phyloP scores from a whole-genome alignment of 2,797 vertebrate species.

The Limnodromus scolopaceus region DNA sequence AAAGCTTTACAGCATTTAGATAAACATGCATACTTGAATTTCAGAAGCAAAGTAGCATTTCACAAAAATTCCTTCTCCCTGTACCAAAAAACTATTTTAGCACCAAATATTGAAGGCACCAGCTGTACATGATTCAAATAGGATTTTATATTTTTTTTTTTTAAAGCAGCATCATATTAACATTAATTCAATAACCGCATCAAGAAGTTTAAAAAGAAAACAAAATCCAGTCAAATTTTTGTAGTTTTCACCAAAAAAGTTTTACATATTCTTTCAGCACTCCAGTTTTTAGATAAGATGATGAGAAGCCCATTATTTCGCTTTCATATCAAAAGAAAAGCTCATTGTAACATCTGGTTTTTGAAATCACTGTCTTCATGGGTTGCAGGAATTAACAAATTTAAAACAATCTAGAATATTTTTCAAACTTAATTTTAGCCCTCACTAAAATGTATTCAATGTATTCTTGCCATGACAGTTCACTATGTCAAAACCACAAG shows the following conservation, averaged over 20 bases:
- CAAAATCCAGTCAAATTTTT: neutral
- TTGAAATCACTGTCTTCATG: neutral
- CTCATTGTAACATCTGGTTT: neutral
- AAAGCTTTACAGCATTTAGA: slow-evolving; percentile 37
- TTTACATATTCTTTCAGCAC: neutral
- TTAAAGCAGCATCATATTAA: neutral
- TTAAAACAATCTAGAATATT: neutral
- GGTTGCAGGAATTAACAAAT: neutral
- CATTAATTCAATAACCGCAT: neutral
- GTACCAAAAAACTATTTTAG: neutral
- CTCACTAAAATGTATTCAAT: neutral
- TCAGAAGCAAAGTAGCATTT: slow-evolving; percentile 6
- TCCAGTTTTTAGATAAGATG: neutral
- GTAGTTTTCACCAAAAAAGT: neutral
- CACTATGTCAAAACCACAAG: neutral
- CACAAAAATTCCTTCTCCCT: neutral
- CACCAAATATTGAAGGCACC: neutral
- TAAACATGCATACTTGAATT: neutral
- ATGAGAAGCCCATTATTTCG: neutral
- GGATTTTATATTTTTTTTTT: neutral
- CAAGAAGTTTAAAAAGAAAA: neutral
- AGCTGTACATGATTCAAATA: neutral
- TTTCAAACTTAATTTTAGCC: neutral
- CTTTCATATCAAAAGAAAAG: neutral
- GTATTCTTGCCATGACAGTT: neutral